Conservation (phyloP, 1,140 invertebrate species). For the Zaprionus kolodkinae region DNA sequence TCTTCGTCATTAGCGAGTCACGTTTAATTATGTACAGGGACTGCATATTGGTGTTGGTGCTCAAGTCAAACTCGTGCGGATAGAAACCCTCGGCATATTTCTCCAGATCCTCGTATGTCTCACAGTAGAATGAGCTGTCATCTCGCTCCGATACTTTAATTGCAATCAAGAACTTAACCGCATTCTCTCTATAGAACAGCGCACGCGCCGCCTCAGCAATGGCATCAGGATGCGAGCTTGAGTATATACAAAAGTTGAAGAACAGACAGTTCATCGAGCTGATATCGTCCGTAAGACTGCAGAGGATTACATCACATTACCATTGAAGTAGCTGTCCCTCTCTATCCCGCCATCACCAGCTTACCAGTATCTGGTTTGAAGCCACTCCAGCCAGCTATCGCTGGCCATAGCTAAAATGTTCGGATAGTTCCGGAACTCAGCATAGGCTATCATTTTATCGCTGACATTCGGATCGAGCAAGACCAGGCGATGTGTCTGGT, state of each 20-base stretch:
- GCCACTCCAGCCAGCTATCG: slow-evolving; percentile 67
- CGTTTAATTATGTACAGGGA: slow-evolving; percentile 53
- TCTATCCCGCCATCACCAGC: too few relatives aligned
- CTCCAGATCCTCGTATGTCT: slow-evolving; percentile 50
- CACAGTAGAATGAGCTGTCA: slow-evolving; percentile 9
- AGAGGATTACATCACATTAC: not conserved
- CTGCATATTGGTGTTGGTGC: slow-evolving; percentile 51
- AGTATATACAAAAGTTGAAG: slow-evolving; percentile 64
- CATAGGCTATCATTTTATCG: slow-evolving; percentile 50
- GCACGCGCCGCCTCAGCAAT: slow-evolving; percentile 37
- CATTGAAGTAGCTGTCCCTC: not conserved
- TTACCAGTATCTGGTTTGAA: slow-evolving; percentile 67
- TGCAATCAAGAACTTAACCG: slow-evolving; percentile 50
- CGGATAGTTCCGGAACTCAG: slow-evolving; percentile 70
- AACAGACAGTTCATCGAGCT: slow-evolving; percentile 64
- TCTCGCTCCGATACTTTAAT: slow-evolving; percentile 31
- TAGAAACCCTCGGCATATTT: slow-evolving; percentile 40
- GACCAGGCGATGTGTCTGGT: slow-evolving; percentile 62
- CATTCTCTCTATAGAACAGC: slow-evolving; percentile 58
- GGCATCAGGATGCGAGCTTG: slow-evolving; percentile 5
- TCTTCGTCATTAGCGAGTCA: slow-evolving; percentile 31
- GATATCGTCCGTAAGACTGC: slow-evolving; percentile 42
- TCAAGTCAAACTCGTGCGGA: slow-evolving; percentile 49
- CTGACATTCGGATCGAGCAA: not conserved
- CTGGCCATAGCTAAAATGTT: slow-evolving; percentile 43